These are phyloP conservation scores for Phylloscopus whistleri DNA, from an alignment of 2,113 vertebrate genomes.

Conservation along the genomic window DNA sequence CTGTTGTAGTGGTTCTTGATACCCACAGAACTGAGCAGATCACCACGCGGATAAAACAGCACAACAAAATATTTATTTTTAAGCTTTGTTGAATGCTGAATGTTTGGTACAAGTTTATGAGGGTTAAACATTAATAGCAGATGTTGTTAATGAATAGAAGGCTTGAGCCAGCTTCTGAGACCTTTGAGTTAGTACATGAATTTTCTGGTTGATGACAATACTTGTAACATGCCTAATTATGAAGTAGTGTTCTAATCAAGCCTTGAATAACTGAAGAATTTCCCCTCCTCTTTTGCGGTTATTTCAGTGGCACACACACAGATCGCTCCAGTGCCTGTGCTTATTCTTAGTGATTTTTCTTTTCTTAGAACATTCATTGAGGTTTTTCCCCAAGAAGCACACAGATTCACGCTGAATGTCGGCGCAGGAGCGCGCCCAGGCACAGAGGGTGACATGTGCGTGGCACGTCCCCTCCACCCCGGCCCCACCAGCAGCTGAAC, in stretches of 20 bases:
- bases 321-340: constrained; percentile 52
- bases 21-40: background rate
- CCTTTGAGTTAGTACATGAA: constrained; percentile 67
- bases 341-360: constrained; percentile 52
- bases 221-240: constrained; percentile 66
- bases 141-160: constrained; percentile 71
- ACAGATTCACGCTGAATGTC: background rate
- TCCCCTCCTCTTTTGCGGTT: constrained; percentile 62
- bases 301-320: constrained; percentile 58
- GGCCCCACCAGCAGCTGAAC: background rate
- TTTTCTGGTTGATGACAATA: constrained; percentile 68
- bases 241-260: constrained; percentile 67
- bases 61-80: constrained; percentile 62
- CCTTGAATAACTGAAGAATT: constrained; percentile 62
- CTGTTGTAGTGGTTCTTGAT: background rate
- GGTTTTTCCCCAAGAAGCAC: constrained; percentile 26
- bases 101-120: constrained; percentile 57
- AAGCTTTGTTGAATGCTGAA: constrained; percentile 38
- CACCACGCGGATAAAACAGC: background rate
- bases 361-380: constrained; percentile 44
- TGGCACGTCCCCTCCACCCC: background rate
- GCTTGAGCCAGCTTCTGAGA: constrained; percentile 66
- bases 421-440: background rate
- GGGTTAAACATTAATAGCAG: constrained; percentile 62
- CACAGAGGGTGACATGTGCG: background rate